Base-by-base conservation (phyloP, 2,797 vertebrate genomes). In the Ficedula albicollis region DNA sequence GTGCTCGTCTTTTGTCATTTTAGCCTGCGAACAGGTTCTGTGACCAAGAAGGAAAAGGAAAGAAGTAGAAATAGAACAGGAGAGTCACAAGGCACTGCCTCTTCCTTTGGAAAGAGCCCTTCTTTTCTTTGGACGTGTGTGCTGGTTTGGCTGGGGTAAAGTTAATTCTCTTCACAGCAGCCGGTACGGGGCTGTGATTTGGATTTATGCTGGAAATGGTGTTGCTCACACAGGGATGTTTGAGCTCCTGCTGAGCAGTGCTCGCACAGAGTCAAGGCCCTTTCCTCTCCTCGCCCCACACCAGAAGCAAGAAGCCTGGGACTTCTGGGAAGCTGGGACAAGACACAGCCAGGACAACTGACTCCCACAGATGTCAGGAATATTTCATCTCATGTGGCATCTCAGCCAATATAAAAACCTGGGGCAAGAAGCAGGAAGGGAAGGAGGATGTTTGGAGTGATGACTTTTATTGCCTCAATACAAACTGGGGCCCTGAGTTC, bases 21-120 rank as follows among this genome's bases (percentile, higher is more conserved):
- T 56, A 4, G 13, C 17, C 21, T 63, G 4, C 0, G 1, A 77
- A 56, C 4, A n/a, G 1, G 3, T 81, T 72, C 43, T 67, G 3
- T 1, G 3, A 67, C 25, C 9, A 44, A 62, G 36, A 64, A 43
- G 3, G 9, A 43, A 66, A 62, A 19, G 25, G 29, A 63, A 2
- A 5, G 21, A 46, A 46, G 44, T 46, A 23, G 44, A 46, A 46
- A 46, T 22, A 3, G 9, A 39, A 69, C 58, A 21, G 22, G 29
- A 67, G 2, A 5, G 2, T 13, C 73, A 38, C 16, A 43, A 46
- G 54, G 5, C 18, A 15, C 11, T 73, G 29, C 13, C 13, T 60
- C 22, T 90, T 76, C 8, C 29, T 90, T 79, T 52, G 34, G 56
- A 63, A 56, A 59, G 8, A 41, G 8, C 10, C 52, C n/a, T 46